These are phyloP conservation scores for Telmatherina bonti DNA, from an alignment of 2,797 vertebrate species.

Conservation along the genomic window DNA sequence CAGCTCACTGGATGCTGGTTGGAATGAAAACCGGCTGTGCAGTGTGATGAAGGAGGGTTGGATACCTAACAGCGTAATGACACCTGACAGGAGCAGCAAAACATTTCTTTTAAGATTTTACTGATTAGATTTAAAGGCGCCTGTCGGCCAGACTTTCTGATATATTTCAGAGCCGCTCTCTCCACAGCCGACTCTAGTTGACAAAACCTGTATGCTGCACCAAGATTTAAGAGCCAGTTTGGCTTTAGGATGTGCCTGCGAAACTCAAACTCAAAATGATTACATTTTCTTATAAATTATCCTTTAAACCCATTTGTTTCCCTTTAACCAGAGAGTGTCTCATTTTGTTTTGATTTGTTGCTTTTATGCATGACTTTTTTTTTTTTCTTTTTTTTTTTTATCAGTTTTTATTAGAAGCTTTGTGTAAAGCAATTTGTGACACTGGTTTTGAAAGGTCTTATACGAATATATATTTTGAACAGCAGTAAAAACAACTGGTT, in stretches of 20 bases:
- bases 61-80: constrained; percentile 4
- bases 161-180: neutral
- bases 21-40: neutral
- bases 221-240: neutral
- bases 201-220: constrained; percentile 2
- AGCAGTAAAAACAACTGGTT: constrained; percentile 1
- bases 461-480: neutral
- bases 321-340: neutral
- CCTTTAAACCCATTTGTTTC: neutral
- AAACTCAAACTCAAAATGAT: neutral
- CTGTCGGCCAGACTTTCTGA: neutral
- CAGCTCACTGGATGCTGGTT: neutral
- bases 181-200: neutral
- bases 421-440: neutral
- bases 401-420: neutral
- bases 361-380: neutral
- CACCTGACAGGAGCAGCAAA: constrained; percentile 2
- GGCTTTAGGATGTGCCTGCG: constrained; percentile 6
- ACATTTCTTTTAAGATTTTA: constrained; percentile 13
- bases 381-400: neutral
- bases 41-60: neutral
- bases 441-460: neutral
- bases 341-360: neutral
- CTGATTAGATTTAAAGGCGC: constrained; percentile 4
- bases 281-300: neutral